phyloP scores from a whole-genome alignment of 2,888 invertebrate genomes.

The Sclerodermus sp. region DNA sequence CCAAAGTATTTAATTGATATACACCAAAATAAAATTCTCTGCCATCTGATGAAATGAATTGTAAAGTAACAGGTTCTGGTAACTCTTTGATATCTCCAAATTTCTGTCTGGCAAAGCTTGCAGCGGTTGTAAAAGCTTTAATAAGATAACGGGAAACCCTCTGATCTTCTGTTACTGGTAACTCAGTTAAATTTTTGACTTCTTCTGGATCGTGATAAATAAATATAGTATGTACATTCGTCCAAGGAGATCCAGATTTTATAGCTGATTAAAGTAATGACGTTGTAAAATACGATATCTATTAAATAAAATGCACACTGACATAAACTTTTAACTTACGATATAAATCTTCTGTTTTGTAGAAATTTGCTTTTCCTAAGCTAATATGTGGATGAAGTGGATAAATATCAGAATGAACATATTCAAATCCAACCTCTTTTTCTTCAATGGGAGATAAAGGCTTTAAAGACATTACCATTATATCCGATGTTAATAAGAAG shows the following conservation, averaged over 20 bases:
- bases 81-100: constrained; percentile 72
- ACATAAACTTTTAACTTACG: constrained; percentile 65
- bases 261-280: constrained; percentile 57
- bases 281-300: constrained; percentile 14
- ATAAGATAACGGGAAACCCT: constrained; percentile 70
- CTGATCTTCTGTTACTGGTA: constrained; percentile 69
- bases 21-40: constrained; percentile 78
- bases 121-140: constrained; percentile 76
- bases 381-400: constrained; percentile 77
- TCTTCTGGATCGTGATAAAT: constrained; percentile 68
- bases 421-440: constrained; percentile 55
- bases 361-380: constrained; percentile 67
- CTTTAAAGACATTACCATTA: constrained; percentile 67
- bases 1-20: constrained; percentile 80
- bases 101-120: constrained; percentile 72
- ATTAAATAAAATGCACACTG: constrained; percentile 11
- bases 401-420: constrained; percentile 70
- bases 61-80: constrained; percentile 78
- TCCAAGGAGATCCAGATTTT: constrained; percentile 55
- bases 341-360: constrained; percentile 65
- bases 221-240: constrained; percentile 77
- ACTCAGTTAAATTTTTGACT: constrained; percentile 71
- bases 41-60: constrained; percentile 82
- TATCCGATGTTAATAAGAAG: constrained; percentile 68
- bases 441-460: constrained; percentile 63